phyloP scores from a whole-genome alignment of 2,113 vertebrate species.

The Muntiacus reevesi region DNA sequence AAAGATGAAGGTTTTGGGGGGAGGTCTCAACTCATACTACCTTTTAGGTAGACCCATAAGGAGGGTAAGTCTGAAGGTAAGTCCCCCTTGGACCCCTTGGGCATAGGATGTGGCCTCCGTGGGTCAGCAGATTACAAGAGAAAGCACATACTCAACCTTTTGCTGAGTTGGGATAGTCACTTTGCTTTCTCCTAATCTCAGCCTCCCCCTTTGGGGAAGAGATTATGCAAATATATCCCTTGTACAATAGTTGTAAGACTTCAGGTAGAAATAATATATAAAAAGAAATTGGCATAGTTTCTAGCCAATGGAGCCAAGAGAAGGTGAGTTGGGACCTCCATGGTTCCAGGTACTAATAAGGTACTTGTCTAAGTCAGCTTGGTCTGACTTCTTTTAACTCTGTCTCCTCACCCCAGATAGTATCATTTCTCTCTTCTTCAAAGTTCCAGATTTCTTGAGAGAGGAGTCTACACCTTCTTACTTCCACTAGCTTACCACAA shows the following conservation, averaged over 20 bases:
- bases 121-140: neutral
- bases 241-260: neutral
- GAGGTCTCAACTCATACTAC: neutral
- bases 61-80: neutral
- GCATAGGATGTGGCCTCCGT: neutral
- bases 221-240: neutral
- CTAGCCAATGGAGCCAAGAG: neutral
- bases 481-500: neutral
- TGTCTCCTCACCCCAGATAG: neutral
- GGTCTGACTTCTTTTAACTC: neutral
- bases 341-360: neutral
- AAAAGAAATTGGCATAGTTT: neutral
- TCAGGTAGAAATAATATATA: neutral
- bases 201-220: neutral
- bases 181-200: neutral
- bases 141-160: neutral
- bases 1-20: neutral
- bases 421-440: neutral
- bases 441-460: slow-evolving; percentile 6
- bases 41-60: neutral
- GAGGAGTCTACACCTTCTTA: neutral
- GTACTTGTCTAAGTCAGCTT: neutral
- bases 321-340: neutral
- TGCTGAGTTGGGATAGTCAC: neutral
- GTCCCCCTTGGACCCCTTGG: neutral